Percentiles rank a stretch among this genome's conserved stretches.
Evolutionary conservation across 2,797 vertebrate genomes (phyloP).

Genomic region (Falco biarmicus): DNA sequence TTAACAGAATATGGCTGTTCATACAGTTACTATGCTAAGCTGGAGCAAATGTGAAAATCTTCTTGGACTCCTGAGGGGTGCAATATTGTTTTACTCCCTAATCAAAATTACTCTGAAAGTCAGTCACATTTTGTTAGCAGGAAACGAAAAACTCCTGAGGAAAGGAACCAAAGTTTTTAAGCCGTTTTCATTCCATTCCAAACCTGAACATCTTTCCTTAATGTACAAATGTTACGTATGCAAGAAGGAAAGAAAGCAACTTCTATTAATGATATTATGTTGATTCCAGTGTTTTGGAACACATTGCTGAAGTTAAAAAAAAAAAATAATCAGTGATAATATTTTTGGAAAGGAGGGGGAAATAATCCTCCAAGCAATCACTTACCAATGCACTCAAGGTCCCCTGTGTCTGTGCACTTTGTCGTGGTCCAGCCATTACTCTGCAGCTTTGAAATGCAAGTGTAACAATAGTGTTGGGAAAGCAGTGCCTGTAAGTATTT

Average conservation of each 20-base stretch:
- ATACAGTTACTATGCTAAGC: neutral
- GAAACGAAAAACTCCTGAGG: neutral
- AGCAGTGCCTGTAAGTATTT: neutral
- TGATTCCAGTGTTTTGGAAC: neutral
- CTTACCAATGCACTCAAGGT: neutral
- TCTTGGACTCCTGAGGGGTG: neutral
- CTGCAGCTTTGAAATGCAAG: neutral
- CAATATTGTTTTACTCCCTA: neutral
- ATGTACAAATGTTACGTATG: neutral
- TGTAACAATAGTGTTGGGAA: neutral
- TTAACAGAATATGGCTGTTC: neutral
- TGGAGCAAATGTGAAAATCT: conserved; percentile 16
- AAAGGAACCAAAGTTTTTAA: neutral
- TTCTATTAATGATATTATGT: neutral
- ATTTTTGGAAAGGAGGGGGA: neutral
- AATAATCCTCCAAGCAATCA: neutral
- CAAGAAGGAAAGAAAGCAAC: neutral
- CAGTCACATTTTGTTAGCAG: neutral
- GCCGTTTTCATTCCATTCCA: neutral
- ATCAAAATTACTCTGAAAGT: neutral
- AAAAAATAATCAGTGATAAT: neutral
- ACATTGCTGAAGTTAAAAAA: neutral
- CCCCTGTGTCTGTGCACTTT: neutral
- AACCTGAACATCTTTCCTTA: neutral
- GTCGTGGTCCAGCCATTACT: neutral